Evolutionary conservation across 2,888 invertebrate genomes (phyloP).

Genomic region (Mayetiola destructor): DNA sequence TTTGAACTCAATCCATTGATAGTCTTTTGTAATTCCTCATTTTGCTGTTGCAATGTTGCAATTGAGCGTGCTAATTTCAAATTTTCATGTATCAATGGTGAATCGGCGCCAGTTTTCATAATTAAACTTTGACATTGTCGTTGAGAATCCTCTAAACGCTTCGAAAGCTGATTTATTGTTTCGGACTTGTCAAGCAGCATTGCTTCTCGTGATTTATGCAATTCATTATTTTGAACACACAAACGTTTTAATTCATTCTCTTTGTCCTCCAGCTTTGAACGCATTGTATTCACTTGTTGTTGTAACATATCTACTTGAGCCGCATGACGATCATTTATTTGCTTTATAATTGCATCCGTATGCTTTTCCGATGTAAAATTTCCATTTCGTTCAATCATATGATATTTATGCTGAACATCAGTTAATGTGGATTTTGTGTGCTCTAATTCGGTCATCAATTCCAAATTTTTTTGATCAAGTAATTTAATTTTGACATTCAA

Average conservation of each 20-base stretch:
- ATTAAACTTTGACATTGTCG: constrained; percentile 33
- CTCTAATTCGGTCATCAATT: constrained; percentile 40
- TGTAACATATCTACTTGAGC: constrained; percentile 37
- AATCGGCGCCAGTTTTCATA: constrained; percentile 17
- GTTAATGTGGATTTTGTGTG: constrained; percentile 39
- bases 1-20: constrained; percentile 23
- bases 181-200: constrained; percentile 47
- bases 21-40: constrained; percentile 27
- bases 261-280: constrained; percentile 34
- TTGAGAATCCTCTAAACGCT: constrained; percentile 46
- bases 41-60: constrained; percentile 27
- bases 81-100: constrained; percentile 28
- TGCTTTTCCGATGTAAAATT: constrained; percentile 27
- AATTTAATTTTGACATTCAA: constrained; percentile 33
- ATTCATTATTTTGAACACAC: constrained; percentile 40
- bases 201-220: constrained; percentile 44
- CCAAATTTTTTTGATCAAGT: constrained; percentile 35
- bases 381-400: constrained; percentile 30
- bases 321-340: constrained; percentile 36
- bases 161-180: constrained; percentile 46
- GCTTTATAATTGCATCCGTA: constrained; percentile 32
- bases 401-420: constrained; percentile 35
- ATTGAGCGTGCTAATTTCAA: constrained; percentile 26
- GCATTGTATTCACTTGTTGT: constrained; percentile 35
- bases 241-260: constrained; percentile 41